phyloP scores from a whole-genome alignment of 1,140 invertebrate genomes.

The Paraescarpia echinospica region DNA sequence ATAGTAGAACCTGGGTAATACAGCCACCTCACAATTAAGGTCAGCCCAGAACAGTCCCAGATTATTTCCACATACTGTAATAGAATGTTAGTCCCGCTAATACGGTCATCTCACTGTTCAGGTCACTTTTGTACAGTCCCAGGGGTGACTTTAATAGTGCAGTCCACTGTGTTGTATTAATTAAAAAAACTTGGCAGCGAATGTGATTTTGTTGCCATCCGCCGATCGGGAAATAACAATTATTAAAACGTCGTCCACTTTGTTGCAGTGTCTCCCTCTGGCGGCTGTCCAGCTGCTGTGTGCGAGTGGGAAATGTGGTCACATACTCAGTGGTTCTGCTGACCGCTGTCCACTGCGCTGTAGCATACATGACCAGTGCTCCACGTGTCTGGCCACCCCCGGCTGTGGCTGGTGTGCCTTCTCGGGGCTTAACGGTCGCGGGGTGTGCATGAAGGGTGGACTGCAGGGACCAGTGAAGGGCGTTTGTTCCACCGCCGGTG shows the following conservation, averaged over 20 bases:
- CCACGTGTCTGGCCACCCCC: slow-evolving; percentile 79
- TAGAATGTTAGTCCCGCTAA: too few relatives aligned
- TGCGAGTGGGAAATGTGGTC: slow-evolving; percentile 84
- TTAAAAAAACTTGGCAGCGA: not conserved
- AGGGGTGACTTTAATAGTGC: too few relatives aligned
- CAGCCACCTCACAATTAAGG: too few relatives aligned
- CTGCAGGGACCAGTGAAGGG: slow-evolving; percentile 50
- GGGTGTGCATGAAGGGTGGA: slow-evolving; percentile 60
- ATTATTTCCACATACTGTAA: too few relatives aligned
- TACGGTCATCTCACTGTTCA: too few relatives aligned
- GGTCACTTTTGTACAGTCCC: too few relatives aligned
- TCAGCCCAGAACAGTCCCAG: too few relatives aligned
- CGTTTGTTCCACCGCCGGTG: not conserved
- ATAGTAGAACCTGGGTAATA: too few relatives aligned
- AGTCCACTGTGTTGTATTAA: too few relatives aligned
- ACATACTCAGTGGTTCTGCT: slow-evolving; percentile 67
- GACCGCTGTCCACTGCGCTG: slow-evolving; percentile 80
- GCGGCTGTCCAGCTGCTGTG: slow-evolving; percentile 82
- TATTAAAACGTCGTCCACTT: not conserved
- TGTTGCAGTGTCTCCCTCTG: slow-evolving; percentile 75
- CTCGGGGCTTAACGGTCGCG: slow-evolving; percentile 55
- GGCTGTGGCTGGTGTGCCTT: slow-evolving; percentile 72
- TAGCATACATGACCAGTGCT: slow-evolving; percentile 79
- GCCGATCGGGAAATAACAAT: not conserved
- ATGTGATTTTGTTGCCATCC: not conserved